Conservation (phyloP, 2,113 vertebrate genomes). For the Tapirus terrestris region DNA sequence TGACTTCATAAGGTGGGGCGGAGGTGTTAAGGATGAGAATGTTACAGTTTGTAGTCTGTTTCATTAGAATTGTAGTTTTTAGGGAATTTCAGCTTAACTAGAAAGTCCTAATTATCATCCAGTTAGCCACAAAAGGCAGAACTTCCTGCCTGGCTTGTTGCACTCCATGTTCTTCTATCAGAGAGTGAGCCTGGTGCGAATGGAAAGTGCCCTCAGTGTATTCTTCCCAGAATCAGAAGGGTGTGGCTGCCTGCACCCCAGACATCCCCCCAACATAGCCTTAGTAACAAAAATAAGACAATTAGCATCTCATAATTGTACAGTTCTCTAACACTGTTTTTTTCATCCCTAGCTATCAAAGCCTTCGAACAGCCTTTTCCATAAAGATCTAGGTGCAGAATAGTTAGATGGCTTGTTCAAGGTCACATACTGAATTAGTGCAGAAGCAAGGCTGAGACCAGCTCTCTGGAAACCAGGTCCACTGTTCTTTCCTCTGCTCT, state of each 20-base stretch:
- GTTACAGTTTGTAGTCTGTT: background rate
- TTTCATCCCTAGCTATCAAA: background rate
- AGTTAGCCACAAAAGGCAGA: background rate
- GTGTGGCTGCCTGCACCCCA: background rate
- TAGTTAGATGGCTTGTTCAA: background rate
- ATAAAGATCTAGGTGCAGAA: background rate
- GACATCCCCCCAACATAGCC: background rate
- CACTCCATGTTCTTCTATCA: background rate
- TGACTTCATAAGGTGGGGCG: background rate
- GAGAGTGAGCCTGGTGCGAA: background rate
- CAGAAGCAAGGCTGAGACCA: background rate
- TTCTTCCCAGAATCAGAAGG: background rate
- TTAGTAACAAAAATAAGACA: background rate
- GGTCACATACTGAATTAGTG: background rate
- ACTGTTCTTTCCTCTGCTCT: background rate
- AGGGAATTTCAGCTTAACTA: background rate
- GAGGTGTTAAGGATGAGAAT: background rate
- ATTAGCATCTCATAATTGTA: background rate
- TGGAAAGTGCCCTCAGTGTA: background rate
- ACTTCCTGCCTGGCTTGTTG: background rate
- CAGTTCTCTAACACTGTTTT: background rate
- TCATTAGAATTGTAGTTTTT: background rate
- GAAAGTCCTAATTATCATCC: background rate
- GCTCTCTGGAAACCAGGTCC: background rate
- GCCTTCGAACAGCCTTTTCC: background rate